These are phyloP conservation scores for Saccopteryx leptura DNA, from an alignment of 2,113 vertebrate species.

Conservation along the genomic window DNA sequence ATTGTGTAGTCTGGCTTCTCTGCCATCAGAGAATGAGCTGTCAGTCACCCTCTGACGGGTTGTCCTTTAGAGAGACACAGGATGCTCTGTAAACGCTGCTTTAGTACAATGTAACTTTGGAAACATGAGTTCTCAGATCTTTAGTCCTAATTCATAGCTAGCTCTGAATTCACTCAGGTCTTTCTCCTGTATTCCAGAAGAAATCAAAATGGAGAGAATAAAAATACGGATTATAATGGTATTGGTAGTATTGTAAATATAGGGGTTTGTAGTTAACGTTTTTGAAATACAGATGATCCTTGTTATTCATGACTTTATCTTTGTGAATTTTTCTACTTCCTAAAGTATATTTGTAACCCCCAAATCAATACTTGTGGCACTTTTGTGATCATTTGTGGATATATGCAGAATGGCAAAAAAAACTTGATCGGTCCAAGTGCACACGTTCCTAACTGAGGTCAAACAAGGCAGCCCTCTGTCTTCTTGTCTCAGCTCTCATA, in stretches of 20 bases:
- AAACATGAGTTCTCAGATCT: not conserved
- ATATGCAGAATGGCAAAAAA: not conserved
- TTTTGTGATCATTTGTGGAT: not conserved
- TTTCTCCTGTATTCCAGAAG: not conserved
- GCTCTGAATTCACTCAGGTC: not conserved
- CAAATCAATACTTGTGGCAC: too few relatives aligned
- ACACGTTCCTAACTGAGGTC: not conserved
- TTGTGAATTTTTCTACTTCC: not conserved
- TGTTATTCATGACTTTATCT: not conserved
- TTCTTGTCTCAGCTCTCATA: not conserved
- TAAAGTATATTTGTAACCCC: not conserved
- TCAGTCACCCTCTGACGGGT: not conserved
- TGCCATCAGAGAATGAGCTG: not conserved
- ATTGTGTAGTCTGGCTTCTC: not conserved
- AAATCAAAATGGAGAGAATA: not conserved
- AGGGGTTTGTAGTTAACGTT: not conserved
- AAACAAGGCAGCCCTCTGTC: not conserved
- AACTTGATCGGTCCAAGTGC: not conserved
- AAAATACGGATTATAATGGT: not conserved
- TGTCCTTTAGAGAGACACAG: not conserved
- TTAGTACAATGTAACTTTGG: not conserved
- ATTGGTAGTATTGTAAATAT: not conserved
- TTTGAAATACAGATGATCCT: not conserved
- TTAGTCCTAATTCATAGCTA: not conserved
- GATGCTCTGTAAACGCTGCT: not conserved